A percentile compares a stretch with the other conserved stretches of the same genome.
Conservation (phyloP, 2,888 invertebrate genomes). For the Eupeodes luniger region DNA sequence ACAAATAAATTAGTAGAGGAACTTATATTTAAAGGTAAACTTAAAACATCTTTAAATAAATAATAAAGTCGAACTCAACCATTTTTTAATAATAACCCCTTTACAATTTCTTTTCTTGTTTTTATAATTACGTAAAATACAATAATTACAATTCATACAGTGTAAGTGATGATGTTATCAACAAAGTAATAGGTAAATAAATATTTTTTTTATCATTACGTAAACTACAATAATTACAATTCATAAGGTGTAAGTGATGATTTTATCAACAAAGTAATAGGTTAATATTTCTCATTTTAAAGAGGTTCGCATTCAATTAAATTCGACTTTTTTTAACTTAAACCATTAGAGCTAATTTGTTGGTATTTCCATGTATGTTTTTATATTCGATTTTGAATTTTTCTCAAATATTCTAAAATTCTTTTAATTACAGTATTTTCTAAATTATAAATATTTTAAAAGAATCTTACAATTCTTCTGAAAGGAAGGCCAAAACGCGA, state of each 20-base stretch:
- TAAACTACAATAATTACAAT: neutral
- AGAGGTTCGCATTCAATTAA: neutral
- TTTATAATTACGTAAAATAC: neutral
- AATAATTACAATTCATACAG: neutral
- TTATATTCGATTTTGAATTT: conserved; percentile 71
- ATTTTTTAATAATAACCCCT: too few species aligned
- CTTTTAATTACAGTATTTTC: conserved; percentile 74
- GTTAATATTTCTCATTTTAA: neutral
- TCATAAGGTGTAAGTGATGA: neutral
- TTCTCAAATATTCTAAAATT: conserved; percentile 77
- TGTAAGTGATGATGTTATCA: conserved; percentile 1
- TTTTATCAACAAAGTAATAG: conserved; percentile 7
- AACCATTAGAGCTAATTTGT: conserved; percentile 37
- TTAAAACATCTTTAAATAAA: too few species aligned
- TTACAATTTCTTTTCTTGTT: neutral
- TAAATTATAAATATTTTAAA: conserved; percentile 84
- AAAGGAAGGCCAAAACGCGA: conserved; percentile 89
- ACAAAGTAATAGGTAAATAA: neutral
- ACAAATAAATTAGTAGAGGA: too few species aligned
- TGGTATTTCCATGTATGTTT: conserved; percentile 40
- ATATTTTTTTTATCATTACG: neutral
- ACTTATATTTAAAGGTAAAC: too few species aligned
- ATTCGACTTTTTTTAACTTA: conserved; percentile 11
- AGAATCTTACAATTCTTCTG: conserved; percentile 85
- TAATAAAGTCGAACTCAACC: too few species aligned